Evolutionary conservation across 2,113 vertebrate species (phyloP).

Genomic region (Lepisosteus oculatus): DNA sequence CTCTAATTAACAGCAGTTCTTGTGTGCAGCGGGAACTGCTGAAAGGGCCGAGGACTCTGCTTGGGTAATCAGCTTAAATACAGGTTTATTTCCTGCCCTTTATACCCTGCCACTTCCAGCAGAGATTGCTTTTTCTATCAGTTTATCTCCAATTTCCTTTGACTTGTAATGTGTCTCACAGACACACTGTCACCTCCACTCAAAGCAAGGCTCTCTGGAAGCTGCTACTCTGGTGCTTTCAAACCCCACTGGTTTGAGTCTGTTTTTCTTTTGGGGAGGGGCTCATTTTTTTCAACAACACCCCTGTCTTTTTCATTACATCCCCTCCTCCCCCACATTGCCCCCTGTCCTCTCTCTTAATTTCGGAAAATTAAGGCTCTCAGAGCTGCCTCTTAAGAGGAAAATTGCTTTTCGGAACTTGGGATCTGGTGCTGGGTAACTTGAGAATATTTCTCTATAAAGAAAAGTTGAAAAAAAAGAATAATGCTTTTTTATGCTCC

Average conservation of each 20-base stretch:
- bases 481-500: slow-evolving; percentile 8
- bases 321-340: slow-evolving; percentile 21
- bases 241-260: slow-evolving; percentile 38
- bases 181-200: slow-evolving; percentile 64
- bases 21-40: slow-evolving; percentile 52
- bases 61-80: slow-evolving; percentile 78
- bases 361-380: slow-evolving; percentile 2
- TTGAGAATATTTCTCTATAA: slow-evolving; percentile 4
- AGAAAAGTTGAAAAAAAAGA: neutral
- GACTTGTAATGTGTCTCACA: slow-evolving; percentile 60
- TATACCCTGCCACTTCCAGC: slow-evolving; percentile 58
- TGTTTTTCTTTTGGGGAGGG: slow-evolving; percentile 37
- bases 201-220: slow-evolving; percentile 36
- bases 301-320: slow-evolving; percentile 38
- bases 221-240: slow-evolving; percentile 43
- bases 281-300: slow-evolving; percentile 29
- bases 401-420: slow-evolving; percentile 17
- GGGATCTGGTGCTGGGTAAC: slow-evolving; percentile 25
- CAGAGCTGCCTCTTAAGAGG: slow-evolving; percentile 13
- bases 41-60: slow-evolving; percentile 65
- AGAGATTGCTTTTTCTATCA: slow-evolving; percentile 64
- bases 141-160: slow-evolving; percentile 70
- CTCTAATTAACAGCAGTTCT: slow-evolving; percentile 72
- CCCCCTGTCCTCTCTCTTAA: slow-evolving; percentile 13
- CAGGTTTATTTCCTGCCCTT: slow-evolving; percentile 73